Conservation (phyloP, 2,888 invertebrate species). For the Carabus problematicus region DNA sequence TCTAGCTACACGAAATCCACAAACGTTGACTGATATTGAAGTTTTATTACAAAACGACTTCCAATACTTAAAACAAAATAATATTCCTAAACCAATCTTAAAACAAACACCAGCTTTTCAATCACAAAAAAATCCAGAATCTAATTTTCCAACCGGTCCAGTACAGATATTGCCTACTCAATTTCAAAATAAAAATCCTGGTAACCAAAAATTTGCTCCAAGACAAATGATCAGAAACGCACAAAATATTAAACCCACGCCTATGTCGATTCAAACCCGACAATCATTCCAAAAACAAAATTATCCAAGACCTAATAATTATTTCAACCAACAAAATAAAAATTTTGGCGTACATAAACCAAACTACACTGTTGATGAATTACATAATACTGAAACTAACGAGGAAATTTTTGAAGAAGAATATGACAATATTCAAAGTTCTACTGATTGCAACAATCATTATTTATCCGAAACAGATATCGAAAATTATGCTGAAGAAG, state of each 20-base stretch:
- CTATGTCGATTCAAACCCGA: constrained; percentile 8
- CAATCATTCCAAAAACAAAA: constrained; percentile 12
- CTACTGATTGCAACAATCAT: neutral
- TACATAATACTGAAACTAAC: constrained; percentile 8
- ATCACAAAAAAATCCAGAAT: neutral
- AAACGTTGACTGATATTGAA: neutral
- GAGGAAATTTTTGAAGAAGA: neutral
- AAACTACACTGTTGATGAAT: constrained; percentile 13
- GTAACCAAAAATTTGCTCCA: neutral
- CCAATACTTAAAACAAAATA: neutral
- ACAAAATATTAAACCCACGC: constrained; percentile 8
- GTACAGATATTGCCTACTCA: neutral
- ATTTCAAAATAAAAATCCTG: neutral
- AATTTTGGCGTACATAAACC: constrained; percentile 1
- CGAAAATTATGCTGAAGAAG: constrained; percentile 1
- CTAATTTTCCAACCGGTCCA: constrained; percentile 9
- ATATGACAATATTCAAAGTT: no score
- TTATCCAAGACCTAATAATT: constrained; percentile 5
- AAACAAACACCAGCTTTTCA: neutral
- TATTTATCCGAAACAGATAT: neutral
- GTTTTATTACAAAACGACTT: constrained; percentile 10
- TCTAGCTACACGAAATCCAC: constrained; percentile 6
- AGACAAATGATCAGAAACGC: constrained; percentile 8
- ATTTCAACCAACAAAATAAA: constrained; percentile 7
- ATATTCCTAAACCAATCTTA: neutral